Percentiles rank a stretch among this genome's conserved stretches.
These are phyloP conservation scores for Puma concolor DNA, from an alignment of 2,113 vertebrate genomes.

Conservation along the genomic window DNA sequence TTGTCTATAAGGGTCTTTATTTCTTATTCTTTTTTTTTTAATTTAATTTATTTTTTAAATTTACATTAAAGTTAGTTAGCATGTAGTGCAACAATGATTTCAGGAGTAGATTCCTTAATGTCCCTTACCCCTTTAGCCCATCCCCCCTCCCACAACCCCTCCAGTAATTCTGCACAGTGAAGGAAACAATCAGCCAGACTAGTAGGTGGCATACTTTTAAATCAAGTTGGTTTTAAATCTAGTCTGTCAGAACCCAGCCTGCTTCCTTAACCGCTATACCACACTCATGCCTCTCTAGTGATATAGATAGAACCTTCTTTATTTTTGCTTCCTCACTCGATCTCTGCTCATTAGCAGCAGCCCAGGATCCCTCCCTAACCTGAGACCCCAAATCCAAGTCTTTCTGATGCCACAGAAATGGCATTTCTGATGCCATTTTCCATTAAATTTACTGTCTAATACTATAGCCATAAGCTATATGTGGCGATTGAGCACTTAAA, in stretches of 20 bases:
- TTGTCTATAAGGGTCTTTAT: too few relatives aligned
- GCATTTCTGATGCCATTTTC: neutral
- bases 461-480: neutral
- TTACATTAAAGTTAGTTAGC: too few relatives aligned
- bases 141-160: too few relatives aligned
- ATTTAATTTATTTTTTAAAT: too few relatives aligned
- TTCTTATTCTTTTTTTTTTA: too few relatives aligned
- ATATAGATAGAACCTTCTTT: neutral
- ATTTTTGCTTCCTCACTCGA: neutral
- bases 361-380: neutral
- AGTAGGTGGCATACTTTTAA: neutral
- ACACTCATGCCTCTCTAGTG: neutral
- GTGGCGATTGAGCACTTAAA: neutral
- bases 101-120: too few relatives aligned
- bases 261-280: neutral
- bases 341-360: neutral
- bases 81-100: too few relatives aligned
- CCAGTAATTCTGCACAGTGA: too few relatives aligned
- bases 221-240: neutral
- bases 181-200: neutral
- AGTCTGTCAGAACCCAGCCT: neutral
- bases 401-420: neutral
- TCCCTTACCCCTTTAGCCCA: too few relatives aligned
- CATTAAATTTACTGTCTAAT: neutral
- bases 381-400: neutral